A percentile compares a stretch with the other conserved stretches of the same genome.
These are phyloP conservation scores for Morone chrysops DNA, from an alignment of 2,113 vertebrate genomes.

Conservation along the genomic window DNA sequence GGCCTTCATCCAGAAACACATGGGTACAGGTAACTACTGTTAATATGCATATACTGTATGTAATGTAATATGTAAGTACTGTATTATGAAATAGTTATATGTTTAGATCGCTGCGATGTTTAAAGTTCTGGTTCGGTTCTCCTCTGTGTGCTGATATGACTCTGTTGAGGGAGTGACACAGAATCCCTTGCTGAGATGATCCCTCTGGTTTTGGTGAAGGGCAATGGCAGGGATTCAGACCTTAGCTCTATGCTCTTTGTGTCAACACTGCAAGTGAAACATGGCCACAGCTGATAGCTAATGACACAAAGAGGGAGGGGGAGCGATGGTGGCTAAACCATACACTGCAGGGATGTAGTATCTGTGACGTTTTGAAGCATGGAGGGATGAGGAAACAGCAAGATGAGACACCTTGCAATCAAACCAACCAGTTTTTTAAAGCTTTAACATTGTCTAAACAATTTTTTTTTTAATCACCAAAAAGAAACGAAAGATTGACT, in stretches of 20 bases:
- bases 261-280: conserved; percentile 78
- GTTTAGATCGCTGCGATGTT: conserved; percentile 1
- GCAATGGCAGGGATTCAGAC: conserved; percentile 67
- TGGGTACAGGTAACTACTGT: conserved; percentile 12
- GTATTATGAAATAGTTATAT: not conserved
- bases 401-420: not conserved
- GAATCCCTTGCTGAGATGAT: conserved; percentile 70
- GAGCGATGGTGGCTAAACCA: not conserved
- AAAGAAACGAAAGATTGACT: not conserved
- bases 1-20: conserved; percentile 34
- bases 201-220: conserved; percentile 76
- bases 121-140: conserved; percentile 21
- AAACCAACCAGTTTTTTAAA: not conserved
- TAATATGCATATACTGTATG: not conserved
- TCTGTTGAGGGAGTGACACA: conserved; percentile 69
- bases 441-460: not conserved
- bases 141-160: conserved; percentile 32
- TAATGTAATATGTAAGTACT: not conserved
- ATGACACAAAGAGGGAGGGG: conserved; percentile 48
- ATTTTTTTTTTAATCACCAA: no score
- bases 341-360: not conserved
- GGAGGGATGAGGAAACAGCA: not conserved
- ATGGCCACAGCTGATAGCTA: conserved; percentile 78
- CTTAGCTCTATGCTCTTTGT: conserved; percentile 55
- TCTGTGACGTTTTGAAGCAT: not conserved